Conservation (phyloP, 1,140 invertebrate species). For the Papilio machaon region DNA sequence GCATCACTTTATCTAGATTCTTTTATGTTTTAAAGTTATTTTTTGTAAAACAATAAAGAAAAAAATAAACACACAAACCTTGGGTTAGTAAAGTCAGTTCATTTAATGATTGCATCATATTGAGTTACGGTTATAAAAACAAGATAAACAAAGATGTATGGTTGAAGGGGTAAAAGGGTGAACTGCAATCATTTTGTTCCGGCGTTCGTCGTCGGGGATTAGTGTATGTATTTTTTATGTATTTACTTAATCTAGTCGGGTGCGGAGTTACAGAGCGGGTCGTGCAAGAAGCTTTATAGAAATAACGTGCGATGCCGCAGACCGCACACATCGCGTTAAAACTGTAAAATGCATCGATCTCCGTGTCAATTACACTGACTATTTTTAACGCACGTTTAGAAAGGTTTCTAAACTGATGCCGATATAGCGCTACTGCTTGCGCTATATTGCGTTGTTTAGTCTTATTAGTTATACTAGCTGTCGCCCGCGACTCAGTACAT, state of each 20-base stretch:
- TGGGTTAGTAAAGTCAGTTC: slow-evolving; percentile 33
- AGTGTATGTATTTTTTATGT: slow-evolving; percentile 39
- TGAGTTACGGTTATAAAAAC: slow-evolving; percentile 35
- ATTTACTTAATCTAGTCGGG: slow-evolving; percentile 41
- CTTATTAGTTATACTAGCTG: not conserved
- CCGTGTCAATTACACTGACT: slow-evolving; percentile 67
- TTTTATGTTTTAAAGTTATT: not conserved
- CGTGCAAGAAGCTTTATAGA: slow-evolving; percentile 41
- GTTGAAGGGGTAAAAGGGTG: slow-evolving; percentile 52
- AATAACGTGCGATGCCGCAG: slow-evolving; percentile 36
- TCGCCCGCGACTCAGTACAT: no score
- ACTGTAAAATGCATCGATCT: slow-evolving; percentile 56
- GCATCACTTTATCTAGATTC: no score
- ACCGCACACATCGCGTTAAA: slow-evolving; percentile 58
- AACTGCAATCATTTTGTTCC: slow-evolving; percentile 48
- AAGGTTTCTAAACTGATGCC: slow-evolving; percentile 40
- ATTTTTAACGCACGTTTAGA: slow-evolving; percentile 57
- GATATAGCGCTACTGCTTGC: slow-evolving; percentile 12
- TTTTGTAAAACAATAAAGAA: slow-evolving; percentile 1
- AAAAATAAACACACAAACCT: not conserved
- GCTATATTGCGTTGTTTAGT: slow-evolving; percentile 52
- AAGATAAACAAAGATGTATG: slow-evolving; percentile 41
- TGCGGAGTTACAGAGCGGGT: slow-evolving; percentile 17
- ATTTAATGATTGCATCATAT: slow-evolving; percentile 23
- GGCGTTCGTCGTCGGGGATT: slow-evolving; percentile 35